These are phyloP conservation scores for Hybognathus amarus DNA, from an alignment of 2,797 vertebrate genomes.

Conservation along the genomic window DNA sequence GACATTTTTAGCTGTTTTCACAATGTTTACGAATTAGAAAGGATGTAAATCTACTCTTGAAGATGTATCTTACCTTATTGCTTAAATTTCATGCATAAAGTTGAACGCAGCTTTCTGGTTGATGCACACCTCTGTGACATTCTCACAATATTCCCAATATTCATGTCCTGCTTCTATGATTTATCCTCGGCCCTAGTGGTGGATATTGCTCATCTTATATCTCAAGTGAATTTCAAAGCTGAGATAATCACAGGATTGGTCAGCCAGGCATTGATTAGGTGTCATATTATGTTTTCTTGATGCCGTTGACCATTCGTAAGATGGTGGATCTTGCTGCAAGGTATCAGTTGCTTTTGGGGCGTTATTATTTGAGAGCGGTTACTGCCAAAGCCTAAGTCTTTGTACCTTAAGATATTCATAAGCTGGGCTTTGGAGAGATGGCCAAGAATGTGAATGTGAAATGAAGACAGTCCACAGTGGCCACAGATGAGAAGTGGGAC, in stretches of 20 bases:
- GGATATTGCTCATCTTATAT: neutral
- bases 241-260: neutral
- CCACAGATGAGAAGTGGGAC: slow-evolving; percentile 31
- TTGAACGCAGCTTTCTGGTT: neutral
- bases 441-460: slow-evolving; percentile 35
- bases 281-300: slow-evolving; percentile 9
- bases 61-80: neutral
- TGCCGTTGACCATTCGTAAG: neutral
- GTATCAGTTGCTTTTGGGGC: slow-evolving; percentile 5
- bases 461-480: slow-evolving; percentile 42
- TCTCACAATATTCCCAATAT: neutral
- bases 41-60: neutral
- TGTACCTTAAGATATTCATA: slow-evolving; percentile 48
- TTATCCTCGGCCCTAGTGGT: neutral
- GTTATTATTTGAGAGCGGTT: slow-evolving; percentile 22
- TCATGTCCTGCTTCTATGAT: neutral
- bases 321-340: neutral
- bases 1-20: neutral
- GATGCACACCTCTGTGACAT: neutral
- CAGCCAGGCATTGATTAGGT: slow-evolving; percentile 12
- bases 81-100: neutral
- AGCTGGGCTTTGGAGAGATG: slow-evolving; percentile 49
- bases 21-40: neutral
- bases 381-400: slow-evolving; percentile 29
- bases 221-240: neutral